Base-by-base conservation (phyloP, 2,113 vertebrate genomes). In the Cynoglossus semilaevis region DNA sequence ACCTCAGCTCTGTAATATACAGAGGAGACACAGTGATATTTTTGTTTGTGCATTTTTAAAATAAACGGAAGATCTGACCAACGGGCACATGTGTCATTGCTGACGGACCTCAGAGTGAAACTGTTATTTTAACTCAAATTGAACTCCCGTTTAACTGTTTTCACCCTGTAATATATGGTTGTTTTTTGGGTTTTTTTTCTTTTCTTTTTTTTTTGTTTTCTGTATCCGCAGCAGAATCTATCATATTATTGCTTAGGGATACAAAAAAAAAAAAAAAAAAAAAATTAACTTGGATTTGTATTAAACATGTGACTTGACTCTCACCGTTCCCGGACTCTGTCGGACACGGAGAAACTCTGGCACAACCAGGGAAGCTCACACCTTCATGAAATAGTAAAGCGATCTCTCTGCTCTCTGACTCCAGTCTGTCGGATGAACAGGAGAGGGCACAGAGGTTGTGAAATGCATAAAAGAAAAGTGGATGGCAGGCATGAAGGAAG, bases 331-430 rank as follows among this genome's bases (percentile, higher is more conserved):
- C 44, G 55, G 76, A 82, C 78, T 82, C 71, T 84, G 84, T 85
- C 19, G 14, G 77, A 86, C 86, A 84, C 35, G 29, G 70, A 67
- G 67, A 80, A 81, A 67, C 60, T 76, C 72, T 45, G 66, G 62
- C 76, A 60, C 65, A 15, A 19, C 54, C 48, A 19, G 67, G 71
- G 70, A 75, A 70, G 70, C 83, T 74, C 73, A 69, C 73, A 69
- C 63, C 78, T 72, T 88, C 83, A 88, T 88, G 42, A 88, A 88
- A 85, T 86, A 82, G 77, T 88, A 76, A 85, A 82, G 69, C 74
- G 47, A 75, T 61, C 70, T 64, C 72, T 71, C 14, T 80, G 79
- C 72, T 83, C 82, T 70, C 65, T 82, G 82, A 80, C 79, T 80
- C 72, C 1, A 81, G 78, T 76, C 76, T 88, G 87, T 86, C 43